Evolutionary conservation across 2,113 vertebrate species (phyloP).

Genomic region (Campylomormyrus tamandua): DNA sequence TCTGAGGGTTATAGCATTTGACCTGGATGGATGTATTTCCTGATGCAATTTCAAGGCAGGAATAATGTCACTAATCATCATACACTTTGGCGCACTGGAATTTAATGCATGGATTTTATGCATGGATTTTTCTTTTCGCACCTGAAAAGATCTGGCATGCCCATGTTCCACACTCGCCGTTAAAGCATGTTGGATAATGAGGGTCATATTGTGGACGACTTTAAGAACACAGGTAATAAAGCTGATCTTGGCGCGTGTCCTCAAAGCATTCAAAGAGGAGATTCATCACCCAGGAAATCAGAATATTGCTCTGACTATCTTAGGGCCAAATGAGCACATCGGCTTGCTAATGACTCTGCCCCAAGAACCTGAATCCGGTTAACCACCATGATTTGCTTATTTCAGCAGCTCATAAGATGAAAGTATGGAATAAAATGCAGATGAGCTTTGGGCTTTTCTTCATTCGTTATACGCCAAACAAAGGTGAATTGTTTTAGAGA

Average conservation of each 20-base stretch:
- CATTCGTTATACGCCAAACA: not conserved
- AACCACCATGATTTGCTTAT: slow-evolving; percentile 29
- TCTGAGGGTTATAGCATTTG: not conserved
- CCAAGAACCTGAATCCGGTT: slow-evolving; percentile 26
- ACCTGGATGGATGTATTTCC: not conserved
- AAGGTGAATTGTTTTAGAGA: not conserved
- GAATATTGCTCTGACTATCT: slow-evolving; percentile 28
- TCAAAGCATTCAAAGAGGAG: slow-evolving; percentile 21
- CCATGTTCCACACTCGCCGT: not conserved
- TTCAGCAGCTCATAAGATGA: slow-evolving; percentile 19
- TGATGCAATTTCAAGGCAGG: not conserved
- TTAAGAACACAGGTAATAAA: not conserved
- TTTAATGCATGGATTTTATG: not conserved
- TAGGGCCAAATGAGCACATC: slow-evolving; percentile 26
- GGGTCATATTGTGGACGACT: not conserved
- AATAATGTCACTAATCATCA: not conserved
- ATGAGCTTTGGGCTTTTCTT: not conserved
- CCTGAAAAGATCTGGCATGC: not conserved
- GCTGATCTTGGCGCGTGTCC: not conserved
- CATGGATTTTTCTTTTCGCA: not conserved
- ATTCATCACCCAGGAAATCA: slow-evolving; percentile 40
- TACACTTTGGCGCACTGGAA: not conserved
- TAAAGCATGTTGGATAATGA: not conserved
- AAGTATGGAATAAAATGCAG: not conserved
- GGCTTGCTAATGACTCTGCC: slow-evolving; percentile 37